Evolutionary conservation across 2,888 invertebrate species (phyloP).

Genomic region (Drosophila paranaensis): DNA sequence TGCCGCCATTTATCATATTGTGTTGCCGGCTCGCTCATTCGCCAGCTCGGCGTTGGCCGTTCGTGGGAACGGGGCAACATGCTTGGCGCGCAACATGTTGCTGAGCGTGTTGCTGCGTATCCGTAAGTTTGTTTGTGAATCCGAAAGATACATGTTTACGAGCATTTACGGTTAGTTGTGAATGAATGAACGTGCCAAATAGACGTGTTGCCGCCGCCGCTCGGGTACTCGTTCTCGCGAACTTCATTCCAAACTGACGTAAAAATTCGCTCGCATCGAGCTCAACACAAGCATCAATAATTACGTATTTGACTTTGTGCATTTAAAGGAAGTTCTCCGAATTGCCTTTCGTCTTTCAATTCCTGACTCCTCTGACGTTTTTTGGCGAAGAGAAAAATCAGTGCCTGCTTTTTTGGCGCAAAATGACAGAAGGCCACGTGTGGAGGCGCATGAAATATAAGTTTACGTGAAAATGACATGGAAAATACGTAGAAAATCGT

Average conservation of each 20-base stretch:
- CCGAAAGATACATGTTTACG: slow-evolving; percentile 77
- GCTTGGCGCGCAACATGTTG: slow-evolving; percentile 46
- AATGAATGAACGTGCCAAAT: slow-evolving; percentile 84
- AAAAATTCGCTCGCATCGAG: slow-evolving; percentile 52
- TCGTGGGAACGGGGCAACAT: slow-evolving; percentile 46
- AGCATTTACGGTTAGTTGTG: slow-evolving; percentile 82
- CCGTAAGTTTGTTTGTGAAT: slow-evolving; percentile 52
- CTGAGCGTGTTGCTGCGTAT: slow-evolving; percentile 52
- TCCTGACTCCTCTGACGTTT: slow-evolving; percentile 27
- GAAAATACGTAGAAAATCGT: slow-evolving; percentile 79
- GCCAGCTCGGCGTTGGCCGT: slow-evolving; percentile 39
- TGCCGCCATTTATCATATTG: slow-evolving; percentile 79
- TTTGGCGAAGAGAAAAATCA: slow-evolving; percentile 28
- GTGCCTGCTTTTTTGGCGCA: slow-evolving; percentile 68
- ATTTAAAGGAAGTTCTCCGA: slow-evolving; percentile 28
- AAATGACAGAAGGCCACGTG: slow-evolving; percentile 54
- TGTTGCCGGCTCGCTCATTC: slow-evolving; percentile 62
- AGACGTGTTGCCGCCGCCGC: slow-evolving; percentile 79
- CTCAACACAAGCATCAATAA: slow-evolving; percentile 27
- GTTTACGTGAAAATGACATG: slow-evolving; percentile 75
- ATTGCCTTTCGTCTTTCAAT: slow-evolving; percentile 4
- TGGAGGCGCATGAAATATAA: slow-evolving; percentile 29
- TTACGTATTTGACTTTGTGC: slow-evolving; percentile 25
- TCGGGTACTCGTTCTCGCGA: slow-evolving; percentile 69
- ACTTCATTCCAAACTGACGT: slow-evolving; percentile 67